Evolutionary conservation across 2,888 invertebrate species (phyloP).

Genomic region (Phengaris arion): DNA sequence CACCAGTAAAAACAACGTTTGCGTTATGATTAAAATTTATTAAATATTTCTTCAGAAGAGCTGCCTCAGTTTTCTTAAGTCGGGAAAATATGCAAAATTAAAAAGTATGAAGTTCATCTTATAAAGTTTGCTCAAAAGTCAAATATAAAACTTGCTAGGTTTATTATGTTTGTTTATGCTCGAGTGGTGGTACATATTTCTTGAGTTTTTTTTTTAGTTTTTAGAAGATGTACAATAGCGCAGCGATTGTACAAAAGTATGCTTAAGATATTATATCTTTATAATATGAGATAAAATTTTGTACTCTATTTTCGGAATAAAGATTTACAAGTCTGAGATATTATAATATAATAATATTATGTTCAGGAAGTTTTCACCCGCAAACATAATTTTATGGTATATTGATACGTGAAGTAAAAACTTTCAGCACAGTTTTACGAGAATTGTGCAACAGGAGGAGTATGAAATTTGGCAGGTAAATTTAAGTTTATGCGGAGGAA

Average conservation of each 20-base stretch:
- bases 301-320: background rate
- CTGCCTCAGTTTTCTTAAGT: slow-evolving; percentile 24
- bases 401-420: no score
- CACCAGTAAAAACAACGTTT: slow-evolving; percentile 5
- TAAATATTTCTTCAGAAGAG: slow-evolving; percentile 20
- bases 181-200: slow-evolving; percentile 15
- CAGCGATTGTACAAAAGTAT: background rate
- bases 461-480: no score
- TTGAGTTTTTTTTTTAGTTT: slow-evolving; percentile 17
- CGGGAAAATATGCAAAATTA: slow-evolving; percentile 25
- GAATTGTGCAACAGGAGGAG: no score
- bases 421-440: no score
- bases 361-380: no score
- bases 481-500: no score
- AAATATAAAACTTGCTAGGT: slow-evolving; percentile 24
- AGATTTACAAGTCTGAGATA: background rate
- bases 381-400: no score
- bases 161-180: slow-evolving; percentile 25
- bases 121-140: background rate
- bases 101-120: slow-evolving; percentile 24
- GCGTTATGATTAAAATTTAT: slow-evolving; percentile 18
- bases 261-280: slow-evolving; percentile 5
- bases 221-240: slow-evolving; percentile 5
- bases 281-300: background rate
- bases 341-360: background rate